Percentiles rank a stretch among this genome's conserved stretches.
Conservation (phyloP, 2,113 vertebrate species). For the Psilopogon haemacephalus region DNA sequence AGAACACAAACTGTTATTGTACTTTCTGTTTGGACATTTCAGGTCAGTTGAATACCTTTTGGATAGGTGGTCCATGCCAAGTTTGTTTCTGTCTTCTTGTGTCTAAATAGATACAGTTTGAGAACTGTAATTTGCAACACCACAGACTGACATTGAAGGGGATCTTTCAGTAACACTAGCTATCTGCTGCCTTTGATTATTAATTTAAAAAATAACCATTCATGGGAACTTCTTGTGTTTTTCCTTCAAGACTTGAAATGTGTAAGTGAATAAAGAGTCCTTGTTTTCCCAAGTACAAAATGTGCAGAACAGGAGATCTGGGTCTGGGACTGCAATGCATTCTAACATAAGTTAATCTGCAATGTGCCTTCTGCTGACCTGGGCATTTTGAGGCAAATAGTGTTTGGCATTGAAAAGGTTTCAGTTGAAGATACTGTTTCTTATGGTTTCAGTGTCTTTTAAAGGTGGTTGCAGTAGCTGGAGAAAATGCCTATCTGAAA, state of each 20-base stretch:
- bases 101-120: background rate
- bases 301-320: background rate
- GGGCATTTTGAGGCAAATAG: background rate
- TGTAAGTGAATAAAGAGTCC: background rate
- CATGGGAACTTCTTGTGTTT: rapidly evolving
- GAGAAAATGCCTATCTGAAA: background rate
- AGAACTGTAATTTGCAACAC: background rate
- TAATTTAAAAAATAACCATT: background rate
- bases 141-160: background rate
- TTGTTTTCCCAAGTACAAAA: background rate
- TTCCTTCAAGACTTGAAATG: background rate
- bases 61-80: background rate
- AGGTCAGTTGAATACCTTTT: background rate
- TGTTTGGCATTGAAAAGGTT: background rate
- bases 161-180: background rate
- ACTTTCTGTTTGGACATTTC: background rate
- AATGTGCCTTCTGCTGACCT: background rate
- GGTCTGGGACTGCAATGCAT: background rate
- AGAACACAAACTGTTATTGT: background rate
- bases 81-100: background rate
- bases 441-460: background rate
- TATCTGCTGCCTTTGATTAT: background rate
- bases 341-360: background rate
- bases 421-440: background rate
- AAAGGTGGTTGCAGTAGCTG: background rate